Conservation (phyloP, 1,140 invertebrate species). For the Asobara japonica region DNA sequence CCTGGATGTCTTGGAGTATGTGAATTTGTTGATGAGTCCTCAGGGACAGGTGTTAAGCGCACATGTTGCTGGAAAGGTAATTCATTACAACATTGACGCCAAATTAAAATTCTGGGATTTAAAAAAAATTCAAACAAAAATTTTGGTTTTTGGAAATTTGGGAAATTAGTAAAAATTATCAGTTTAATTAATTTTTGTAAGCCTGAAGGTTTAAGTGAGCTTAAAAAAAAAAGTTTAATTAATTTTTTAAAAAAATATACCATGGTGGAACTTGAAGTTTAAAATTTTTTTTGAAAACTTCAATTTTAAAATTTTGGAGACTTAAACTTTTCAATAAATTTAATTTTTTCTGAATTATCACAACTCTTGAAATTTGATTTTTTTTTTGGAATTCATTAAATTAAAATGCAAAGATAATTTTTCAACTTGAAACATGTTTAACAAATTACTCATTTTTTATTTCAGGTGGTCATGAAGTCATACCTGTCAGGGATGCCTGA, state of each 20-base stretch:
- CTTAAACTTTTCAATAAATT: too few species aligned
- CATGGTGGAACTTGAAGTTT: too few species aligned
- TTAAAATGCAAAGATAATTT: background rate
- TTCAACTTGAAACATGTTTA: background rate
- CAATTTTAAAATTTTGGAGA: too few species aligned
- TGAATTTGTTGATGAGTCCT: constrained; percentile 99
- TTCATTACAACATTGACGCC: background rate
- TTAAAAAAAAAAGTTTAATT: too few species aligned
- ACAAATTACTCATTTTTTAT: background rate
- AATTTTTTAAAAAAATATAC: too few species aligned
- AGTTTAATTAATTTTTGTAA: too few species aligned
- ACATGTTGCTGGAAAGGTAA: constrained; percentile 94
- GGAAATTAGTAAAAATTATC: too few species aligned
- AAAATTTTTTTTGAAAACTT: too few species aligned
- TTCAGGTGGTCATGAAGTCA: constrained; percentile 97
- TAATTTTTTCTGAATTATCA: background rate
- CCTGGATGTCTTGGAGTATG: constrained; percentile 98
- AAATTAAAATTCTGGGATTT: too few species aligned
- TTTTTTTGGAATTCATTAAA: background rate
- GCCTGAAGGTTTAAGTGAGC: too few species aligned
- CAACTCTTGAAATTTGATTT: background rate
- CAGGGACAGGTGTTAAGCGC: constrained; percentile 99
- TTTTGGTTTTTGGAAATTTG: too few species aligned
- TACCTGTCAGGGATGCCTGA: constrained; percentile 99
- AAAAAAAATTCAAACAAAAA: too few species aligned